Conservation (phyloP, 2,888 invertebrate species). For the Parnassius orleans region DNA sequence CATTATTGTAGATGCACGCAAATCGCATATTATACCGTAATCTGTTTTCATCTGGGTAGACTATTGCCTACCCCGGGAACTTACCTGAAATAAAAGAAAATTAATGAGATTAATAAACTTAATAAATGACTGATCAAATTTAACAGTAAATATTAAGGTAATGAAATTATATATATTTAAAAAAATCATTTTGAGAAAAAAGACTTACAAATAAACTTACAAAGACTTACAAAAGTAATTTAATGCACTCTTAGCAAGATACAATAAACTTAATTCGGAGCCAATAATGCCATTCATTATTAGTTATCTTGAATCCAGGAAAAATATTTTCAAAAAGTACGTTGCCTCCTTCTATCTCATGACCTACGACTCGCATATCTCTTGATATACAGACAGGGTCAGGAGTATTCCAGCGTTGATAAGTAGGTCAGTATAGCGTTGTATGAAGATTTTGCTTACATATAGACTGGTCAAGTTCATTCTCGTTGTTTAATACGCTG, state of each 20-base stretch:
- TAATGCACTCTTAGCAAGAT: background rate
- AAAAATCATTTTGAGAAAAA: too few species aligned
- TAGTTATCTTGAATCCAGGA: constrained; percentile 53
- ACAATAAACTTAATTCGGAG: background rate
- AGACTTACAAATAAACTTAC: too few species aligned
- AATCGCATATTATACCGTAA: constrained; percentile 57
- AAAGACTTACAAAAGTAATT: too few species aligned
- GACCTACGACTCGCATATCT: constrained; percentile 55
- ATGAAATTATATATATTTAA: too few species aligned
- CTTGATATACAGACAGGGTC: constrained; percentile 64
- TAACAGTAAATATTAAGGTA: too few species aligned
- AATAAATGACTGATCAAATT: background rate
- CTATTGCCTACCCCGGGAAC: constrained; percentile 32
- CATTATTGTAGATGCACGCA: constrained; percentile 48
- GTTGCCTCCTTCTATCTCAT: constrained; percentile 61
- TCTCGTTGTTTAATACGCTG: constrained; percentile 9
- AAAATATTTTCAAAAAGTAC: constrained; percentile 69
- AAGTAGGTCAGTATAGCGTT: constrained; percentile 68
- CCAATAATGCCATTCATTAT: constrained; percentile 46
- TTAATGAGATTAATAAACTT: constrained; percentile 25
- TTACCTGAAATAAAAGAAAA: constrained; percentile 73
- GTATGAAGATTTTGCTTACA: constrained; percentile 38
- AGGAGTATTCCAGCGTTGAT: constrained; percentile 57
- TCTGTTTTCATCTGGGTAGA: constrained; percentile 37
- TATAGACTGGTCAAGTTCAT: constrained; percentile 69